Evolutionary conservation across 2,797 vertebrate species (phyloP).

Genomic region (Kryptolebias ocellatus): DNA sequence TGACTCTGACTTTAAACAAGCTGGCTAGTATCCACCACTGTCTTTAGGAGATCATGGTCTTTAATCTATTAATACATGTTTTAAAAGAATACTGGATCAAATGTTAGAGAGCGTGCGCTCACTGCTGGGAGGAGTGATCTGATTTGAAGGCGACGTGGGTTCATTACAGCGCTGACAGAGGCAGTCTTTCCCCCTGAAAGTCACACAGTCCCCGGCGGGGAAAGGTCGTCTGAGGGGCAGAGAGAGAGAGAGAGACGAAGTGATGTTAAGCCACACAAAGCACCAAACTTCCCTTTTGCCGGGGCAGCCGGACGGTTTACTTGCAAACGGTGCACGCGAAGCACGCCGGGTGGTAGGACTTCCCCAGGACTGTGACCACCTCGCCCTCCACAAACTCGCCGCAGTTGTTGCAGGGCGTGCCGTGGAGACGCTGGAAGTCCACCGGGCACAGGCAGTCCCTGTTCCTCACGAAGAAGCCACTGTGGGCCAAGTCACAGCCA

Average conservation of each 20-base stretch:
- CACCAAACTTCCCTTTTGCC: background rate
- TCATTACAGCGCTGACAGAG: conserved; percentile 92
- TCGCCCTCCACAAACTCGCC: conserved; percentile 97
- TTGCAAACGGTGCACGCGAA: conserved; percentile 96
- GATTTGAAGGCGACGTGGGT: conserved; percentile 85
- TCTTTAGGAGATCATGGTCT: conserved; percentile 19
- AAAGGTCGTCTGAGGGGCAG: conserved; percentile 86
- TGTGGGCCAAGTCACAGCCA: conserved; percentile 94
- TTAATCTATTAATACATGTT: conserved; percentile 4
- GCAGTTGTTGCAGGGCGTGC: conserved; percentile 92
- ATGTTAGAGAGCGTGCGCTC: conserved; percentile 60
- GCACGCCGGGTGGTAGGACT: conserved; percentile 95
- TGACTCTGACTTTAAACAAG: conserved; percentile 8
- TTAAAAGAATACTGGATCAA: conserved; percentile 5
- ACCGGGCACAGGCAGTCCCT: conserved; percentile 93
- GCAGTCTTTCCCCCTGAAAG: conserved; percentile 95
- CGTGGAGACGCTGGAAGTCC: conserved; percentile 96
- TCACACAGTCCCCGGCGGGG: conserved; percentile 94
- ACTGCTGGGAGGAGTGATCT: conserved; percentile 84
- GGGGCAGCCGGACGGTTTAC: conserved; percentile 76
- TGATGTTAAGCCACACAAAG: background rate
- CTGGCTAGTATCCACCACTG: conserved; percentile 19
- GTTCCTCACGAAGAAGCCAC: conserved; percentile 94
- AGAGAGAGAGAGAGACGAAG: background rate
- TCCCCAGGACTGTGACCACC: conserved; percentile 93